A percentile compares a stretch with the other conserved stretches of the same genome.
These are phyloP conservation scores for Okapia johnstoni DNA, from an alignment of 2,113 vertebrate species.

Conservation along the genomic window DNA sequence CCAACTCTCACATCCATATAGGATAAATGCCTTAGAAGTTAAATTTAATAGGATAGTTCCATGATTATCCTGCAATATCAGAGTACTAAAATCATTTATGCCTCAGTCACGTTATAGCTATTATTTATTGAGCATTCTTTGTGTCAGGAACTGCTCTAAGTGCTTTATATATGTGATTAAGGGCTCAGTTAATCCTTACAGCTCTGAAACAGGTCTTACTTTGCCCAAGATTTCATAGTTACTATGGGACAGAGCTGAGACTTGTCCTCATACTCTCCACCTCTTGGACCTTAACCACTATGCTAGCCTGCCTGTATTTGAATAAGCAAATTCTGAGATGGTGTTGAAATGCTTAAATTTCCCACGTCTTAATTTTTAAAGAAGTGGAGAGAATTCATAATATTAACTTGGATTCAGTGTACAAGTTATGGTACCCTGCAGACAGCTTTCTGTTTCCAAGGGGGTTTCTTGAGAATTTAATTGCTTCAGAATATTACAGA, in stretches of 20 bases:
- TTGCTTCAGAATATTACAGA: background rate
- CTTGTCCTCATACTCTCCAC: background rate
- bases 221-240: background rate
- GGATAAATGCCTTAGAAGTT: background rate
- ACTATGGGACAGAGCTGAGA: background rate
- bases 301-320: background rate
- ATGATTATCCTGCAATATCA: background rate
- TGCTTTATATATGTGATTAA: background rate
- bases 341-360: background rate
- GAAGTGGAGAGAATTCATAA: background rate
- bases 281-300: background rate
- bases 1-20: too few species aligned
- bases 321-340: background rate
- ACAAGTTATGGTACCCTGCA: background rate
- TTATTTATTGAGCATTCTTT: background rate
- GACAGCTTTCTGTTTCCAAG: slow-evolving; percentile 14
- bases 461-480: slow-evolving; percentile 20
- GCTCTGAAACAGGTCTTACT: background rate
- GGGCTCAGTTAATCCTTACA: background rate
- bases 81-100: background rate
- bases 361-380: slow-evolving; percentile 3
- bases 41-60: background rate
- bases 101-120: background rate
- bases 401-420: background rate
- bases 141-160: background rate